Conservation (phyloP, 37 sponge, comb jelly and placozoan genomes). For the Oscarella lobularis region DNA sequence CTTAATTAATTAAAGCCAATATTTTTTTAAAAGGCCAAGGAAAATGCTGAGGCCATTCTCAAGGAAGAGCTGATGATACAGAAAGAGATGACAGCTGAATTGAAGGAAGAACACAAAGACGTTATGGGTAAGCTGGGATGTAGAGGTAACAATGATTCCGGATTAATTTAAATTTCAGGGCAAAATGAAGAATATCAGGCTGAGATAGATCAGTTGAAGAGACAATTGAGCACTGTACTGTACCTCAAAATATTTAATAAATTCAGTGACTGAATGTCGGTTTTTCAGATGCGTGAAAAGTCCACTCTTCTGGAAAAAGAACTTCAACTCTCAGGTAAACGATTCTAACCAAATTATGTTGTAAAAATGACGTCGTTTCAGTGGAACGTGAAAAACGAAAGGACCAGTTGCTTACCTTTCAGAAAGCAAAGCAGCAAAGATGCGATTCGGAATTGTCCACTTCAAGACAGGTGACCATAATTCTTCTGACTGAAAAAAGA, state of each 20-base stretch:
- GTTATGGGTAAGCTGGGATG: no score
- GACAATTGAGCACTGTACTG: no score
- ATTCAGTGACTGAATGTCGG: no score
- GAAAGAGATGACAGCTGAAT: slow-evolving; percentile 7
- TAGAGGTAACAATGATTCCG: no score
- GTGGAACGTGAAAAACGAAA: background rate
- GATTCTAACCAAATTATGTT: background rate
- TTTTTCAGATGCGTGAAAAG: background rate
- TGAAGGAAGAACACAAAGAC: slow-evolving; percentile 1
- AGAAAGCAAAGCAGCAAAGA: background rate
- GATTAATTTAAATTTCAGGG: no score
- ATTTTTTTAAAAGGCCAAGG: no score
- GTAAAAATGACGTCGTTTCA: background rate
- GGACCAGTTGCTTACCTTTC: background rate
- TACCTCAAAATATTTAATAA: no score
- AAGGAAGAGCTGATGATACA: background rate
- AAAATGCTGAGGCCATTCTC: background rate
- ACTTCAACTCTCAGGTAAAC: background rate
- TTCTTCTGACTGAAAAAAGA: no score
- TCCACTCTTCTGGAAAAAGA: background rate
- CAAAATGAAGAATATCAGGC: no score
- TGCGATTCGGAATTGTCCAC: background rate
- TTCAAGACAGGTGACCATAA: background rate
- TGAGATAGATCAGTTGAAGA: no score
- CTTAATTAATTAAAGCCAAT: no score